phyloP scores from a whole-genome alignment of 2,888 invertebrate species.

The Drosophila picticornis region DNA sequence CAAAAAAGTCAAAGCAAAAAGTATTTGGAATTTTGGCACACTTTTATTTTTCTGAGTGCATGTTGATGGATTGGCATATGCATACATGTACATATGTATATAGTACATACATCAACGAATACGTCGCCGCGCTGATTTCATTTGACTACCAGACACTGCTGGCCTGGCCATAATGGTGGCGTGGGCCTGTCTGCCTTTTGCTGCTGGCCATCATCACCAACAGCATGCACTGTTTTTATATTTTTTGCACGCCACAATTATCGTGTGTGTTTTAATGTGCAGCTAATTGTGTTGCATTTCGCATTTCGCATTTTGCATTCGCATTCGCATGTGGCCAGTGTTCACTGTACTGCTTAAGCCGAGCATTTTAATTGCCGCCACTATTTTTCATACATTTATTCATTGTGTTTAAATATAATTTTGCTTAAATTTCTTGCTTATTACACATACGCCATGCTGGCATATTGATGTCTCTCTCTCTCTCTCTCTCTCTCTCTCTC shows the following conservation, averaged over 20 bases:
- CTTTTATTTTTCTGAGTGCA: neutral
- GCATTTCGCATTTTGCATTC: slow-evolving; percentile 44
- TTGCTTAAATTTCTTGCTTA: slow-evolving; percentile 54
- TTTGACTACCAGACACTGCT: slow-evolving; percentile 67
- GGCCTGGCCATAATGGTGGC: slow-evolving; percentile 47
- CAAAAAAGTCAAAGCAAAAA: neutral
- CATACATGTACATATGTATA: neutral
- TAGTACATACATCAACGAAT: slow-evolving; percentile 56
- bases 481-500: slow-evolving; percentile 13
- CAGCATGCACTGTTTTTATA: slow-evolving; percentile 1
- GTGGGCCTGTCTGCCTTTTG: slow-evolving; percentile 40
- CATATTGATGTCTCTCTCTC: slow-evolving; percentile 16
- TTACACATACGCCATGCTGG: slow-evolving; percentile 73
- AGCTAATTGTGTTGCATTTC: slow-evolving; percentile 82
- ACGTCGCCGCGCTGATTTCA: slow-evolving; percentile 78
- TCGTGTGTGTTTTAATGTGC: slow-evolving; percentile 81
- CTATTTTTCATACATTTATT: slow-evolving; percentile 56
- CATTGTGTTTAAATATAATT: slow-evolving; percentile 61
- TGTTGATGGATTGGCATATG: slow-evolving; percentile 12
- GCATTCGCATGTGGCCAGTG: slow-evolving; percentile 26
- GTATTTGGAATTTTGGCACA: neutral
- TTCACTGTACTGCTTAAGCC: slow-evolving; percentile 41
- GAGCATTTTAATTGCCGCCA: slow-evolving; percentile 82
- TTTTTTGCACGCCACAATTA: slow-evolving; percentile 78
- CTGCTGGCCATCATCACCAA: slow-evolving; percentile 64